phyloP scores from a whole-genome alignment of 2,113 vertebrate species.

The Raja brachyura region DNA sequence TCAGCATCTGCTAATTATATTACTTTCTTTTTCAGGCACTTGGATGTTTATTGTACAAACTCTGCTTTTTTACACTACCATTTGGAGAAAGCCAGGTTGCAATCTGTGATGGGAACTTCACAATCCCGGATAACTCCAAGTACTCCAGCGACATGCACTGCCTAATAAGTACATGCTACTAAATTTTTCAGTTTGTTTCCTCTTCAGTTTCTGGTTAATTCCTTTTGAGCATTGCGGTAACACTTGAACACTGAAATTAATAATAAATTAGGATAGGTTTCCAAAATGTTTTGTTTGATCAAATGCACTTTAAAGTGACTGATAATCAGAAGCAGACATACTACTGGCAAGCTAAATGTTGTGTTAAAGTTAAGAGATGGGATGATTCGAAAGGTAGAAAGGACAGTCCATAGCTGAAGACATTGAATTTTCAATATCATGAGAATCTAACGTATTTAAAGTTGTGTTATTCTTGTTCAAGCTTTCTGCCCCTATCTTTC shows the following conservation, averaged over 20 bases:
- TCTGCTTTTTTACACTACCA: slow-evolving; percentile 92
- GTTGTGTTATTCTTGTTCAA: neutral
- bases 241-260: neutral
- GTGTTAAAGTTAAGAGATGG: neutral
- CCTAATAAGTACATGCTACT: slow-evolving; percentile 82
- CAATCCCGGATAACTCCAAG: slow-evolving; percentile 90
- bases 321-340: neutral
- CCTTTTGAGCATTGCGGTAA: neutral
- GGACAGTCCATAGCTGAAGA: neutral
- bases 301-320: neutral
- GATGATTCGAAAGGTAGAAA: neutral
- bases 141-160: slow-evolving; percentile 96
- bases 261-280: neutral
- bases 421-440: neutral
- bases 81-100: slow-evolving; percentile 98
- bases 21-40: slow-evolving; percentile 64
- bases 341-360: neutral
- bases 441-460: too few species aligned
- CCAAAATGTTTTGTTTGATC: neutral
- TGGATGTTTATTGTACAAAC: slow-evolving; percentile 91
- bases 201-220: neutral
- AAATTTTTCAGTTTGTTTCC: neutral
- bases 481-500: neutral
- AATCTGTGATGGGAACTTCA: slow-evolving; percentile 95
- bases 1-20: neutral